These are phyloP conservation scores for Oreochromis niloticus DNA, from an alignment of 2,113 vertebrate species.

Conservation along the genomic window DNA sequence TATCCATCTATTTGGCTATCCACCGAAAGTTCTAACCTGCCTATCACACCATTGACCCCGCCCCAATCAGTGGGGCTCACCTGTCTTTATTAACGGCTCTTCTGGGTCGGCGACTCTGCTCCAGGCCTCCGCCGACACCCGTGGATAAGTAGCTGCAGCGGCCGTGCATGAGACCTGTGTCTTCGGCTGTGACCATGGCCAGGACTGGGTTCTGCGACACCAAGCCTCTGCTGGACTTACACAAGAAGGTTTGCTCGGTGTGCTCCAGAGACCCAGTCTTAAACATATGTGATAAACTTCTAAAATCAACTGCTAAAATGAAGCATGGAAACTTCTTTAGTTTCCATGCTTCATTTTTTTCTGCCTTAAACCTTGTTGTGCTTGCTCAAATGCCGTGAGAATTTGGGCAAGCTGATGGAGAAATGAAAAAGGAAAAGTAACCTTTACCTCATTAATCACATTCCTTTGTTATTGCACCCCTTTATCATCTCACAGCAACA, in stretches of 20 bases:
- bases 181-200: conserved; percentile 66
- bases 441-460: not conserved
- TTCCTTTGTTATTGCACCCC: not conserved
- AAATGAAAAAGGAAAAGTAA: not conserved
- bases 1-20: not conserved
- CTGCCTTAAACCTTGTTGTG: not conserved
- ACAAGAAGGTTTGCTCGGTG: conserved; percentile 60
- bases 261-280: not conserved
- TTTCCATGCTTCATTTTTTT: not conserved
- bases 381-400: not conserved
- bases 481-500: not conserved
- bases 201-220: conserved; percentile 71
- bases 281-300: not conserved
- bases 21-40: conserved; percentile 4
- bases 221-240: conserved; percentile 72
- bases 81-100: conserved; percentile 38
- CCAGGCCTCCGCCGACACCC: not conserved
- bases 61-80: conserved; percentile 47
- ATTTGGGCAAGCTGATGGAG: not conserved
- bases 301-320: not conserved
- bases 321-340: not conserved
- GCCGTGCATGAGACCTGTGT: conserved; percentile 16
- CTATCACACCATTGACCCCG: not conserved
- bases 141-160: conserved; percentile 70
- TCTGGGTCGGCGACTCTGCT: not conserved